A percentile compares a stretch with the other conserved stretches of the same genome.
Conservation (phyloP, 2,113 vertebrate genomes). For the Platanista minor region DNA sequence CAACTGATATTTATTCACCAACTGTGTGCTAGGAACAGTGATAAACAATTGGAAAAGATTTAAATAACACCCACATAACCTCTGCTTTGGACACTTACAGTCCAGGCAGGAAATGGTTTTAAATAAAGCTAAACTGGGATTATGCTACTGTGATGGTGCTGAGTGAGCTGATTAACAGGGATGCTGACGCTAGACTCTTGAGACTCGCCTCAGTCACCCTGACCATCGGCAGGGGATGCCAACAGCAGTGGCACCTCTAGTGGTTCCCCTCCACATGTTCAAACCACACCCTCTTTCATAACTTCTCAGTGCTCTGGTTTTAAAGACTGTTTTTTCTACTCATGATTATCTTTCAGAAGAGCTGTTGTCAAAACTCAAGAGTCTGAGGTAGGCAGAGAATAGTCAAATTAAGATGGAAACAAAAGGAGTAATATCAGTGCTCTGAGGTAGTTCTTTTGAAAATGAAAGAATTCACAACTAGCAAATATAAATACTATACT, state of each 20-base stretch:
- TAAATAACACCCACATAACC: not conserved
- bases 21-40: not conserved
- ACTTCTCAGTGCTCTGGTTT: not conserved
- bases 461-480: not conserved
- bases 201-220: no score
- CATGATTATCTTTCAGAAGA: not conserved
- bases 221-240: no score
- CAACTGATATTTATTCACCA: not conserved
- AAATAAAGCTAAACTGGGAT: not conserved
- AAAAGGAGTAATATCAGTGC: not conserved
- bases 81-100: not conserved
- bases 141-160: not conserved
- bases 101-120: not conserved
- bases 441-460: not conserved
- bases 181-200: no score
- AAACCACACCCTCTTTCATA: not conserved
- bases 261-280: not conserved
- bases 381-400: not conserved
- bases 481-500: fast-evolving
- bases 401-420: not conserved
- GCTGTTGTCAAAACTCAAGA: not conserved
- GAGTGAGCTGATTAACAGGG: no score
- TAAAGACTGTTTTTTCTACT: not conserved
- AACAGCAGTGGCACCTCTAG: not conserved
- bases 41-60: not conserved